Conservation (phyloP, 2,888 invertebrate genomes). For the Chalcis sispes region DNA sequence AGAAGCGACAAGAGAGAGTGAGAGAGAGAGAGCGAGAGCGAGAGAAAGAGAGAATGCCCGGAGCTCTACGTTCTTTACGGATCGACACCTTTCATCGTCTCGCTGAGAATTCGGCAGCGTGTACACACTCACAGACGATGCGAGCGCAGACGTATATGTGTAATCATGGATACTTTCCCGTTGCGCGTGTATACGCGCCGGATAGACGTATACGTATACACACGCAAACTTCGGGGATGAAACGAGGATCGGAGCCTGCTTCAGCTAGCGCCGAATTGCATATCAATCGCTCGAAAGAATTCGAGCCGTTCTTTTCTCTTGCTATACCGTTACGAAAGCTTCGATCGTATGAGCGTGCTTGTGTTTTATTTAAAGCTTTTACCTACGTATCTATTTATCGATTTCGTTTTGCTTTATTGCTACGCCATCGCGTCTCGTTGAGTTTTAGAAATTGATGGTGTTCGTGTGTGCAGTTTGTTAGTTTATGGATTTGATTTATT, state of each 20-base stretch:
- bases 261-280: slow-evolving; percentile 43
- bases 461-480: no score
- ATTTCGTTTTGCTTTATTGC: slow-evolving; percentile 54
- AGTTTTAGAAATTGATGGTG: background rate
- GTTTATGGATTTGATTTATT: no score
- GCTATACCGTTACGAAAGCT: background rate
- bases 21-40: background rate
- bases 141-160: background rate
- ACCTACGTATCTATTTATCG: slow-evolving; percentile 26
- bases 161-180: background rate
- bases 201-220: background rate
- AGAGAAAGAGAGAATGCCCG: slow-evolving; percentile 26
- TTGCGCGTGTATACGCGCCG: no score
- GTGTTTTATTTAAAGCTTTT: slow-evolving; percentile 8
- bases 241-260: slow-evolving; percentile 28
- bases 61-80: slow-evolving; percentile 36
- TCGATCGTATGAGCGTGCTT: background rate
- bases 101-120: slow-evolving; percentile 32
- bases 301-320: slow-evolving; percentile 9
- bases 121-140: background rate
- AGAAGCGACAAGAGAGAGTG: background rate
- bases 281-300: slow-evolving; percentile 54
- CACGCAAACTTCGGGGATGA: background rate
- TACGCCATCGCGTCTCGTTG: slow-evolving; percentile 57
- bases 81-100: slow-evolving; percentile 53